phyloP scores from a whole-genome alignment of 2,797 vertebrate species.

The Sorex maritimensis region DNA sequence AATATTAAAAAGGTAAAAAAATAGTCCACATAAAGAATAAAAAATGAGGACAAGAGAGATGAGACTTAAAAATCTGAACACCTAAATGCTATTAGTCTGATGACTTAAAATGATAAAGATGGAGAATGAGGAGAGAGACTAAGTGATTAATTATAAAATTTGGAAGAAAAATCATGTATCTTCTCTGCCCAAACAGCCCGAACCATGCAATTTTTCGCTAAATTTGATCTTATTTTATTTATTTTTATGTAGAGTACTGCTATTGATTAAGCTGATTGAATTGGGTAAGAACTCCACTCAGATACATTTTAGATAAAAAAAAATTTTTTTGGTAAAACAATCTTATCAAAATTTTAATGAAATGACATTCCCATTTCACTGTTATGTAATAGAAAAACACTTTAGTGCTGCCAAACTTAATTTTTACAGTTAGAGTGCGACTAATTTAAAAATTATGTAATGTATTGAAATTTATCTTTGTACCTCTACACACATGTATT shows the following conservation, averaged over 20 bases:
- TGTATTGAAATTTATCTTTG: background rate
- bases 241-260: too few relatives aligned
- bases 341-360: slow-evolving; percentile 21
- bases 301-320: too few relatives aligned
- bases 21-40: background rate
- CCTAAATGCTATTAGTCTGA: background rate
- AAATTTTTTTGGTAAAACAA: too few relatives aligned
- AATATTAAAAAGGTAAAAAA: background rate
- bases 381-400: background rate
- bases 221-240: background rate
- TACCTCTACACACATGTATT: background rate
- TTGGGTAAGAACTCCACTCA: too few relatives aligned
- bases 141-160: slow-evolving; percentile 18
- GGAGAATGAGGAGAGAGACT: background rate
- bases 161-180: slow-evolving; percentile 5
- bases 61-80: background rate
- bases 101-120: slow-evolving; percentile 26
- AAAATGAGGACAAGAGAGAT: slow-evolving; percentile 21
- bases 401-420: background rate
- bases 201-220: background rate
- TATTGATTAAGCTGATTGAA: too few relatives aligned
- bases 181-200: background rate
- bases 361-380: background rate
- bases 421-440: background rate
- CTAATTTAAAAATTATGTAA: slow-evolving; percentile 42